A percentile compares a stretch with the other conserved stretches of the same genome.
Evolutionary conservation across 2,888 invertebrate genomes (phyloP).

Genomic region (Lamellibrachia columna): DNA sequence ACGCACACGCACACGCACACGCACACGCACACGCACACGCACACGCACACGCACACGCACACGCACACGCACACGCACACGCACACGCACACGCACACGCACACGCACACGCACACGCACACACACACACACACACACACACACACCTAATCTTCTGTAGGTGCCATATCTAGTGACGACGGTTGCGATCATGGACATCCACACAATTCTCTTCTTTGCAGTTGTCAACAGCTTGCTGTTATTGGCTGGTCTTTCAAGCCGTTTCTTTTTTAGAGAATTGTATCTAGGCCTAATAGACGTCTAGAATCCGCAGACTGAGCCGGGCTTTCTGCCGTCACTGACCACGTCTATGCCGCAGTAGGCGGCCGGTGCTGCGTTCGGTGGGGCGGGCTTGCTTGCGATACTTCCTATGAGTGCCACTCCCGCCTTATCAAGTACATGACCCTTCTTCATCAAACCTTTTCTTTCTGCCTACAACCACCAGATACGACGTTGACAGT

Average conservation of each 20-base stretch:
- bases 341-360: conserved; percentile 48
- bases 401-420: neutral
- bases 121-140: neutral
- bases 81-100: neutral
- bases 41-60: neutral
- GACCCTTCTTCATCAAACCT: conserved; percentile 34
- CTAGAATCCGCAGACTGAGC: conserved; percentile 52
- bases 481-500: conserved; percentile 27
- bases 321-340: conserved; percentile 56
- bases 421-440: conserved; percentile 3
- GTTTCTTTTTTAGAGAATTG: too few relatives aligned
- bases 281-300: neutral
- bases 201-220: too few relatives aligned
- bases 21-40: neutral
- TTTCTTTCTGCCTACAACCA: neutral
- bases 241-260: too few relatives aligned
- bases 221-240: too few relatives aligned
- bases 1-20: too few relatives aligned
- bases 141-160: too few relatives aligned
- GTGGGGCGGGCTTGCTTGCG: neutral
- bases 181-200: too few relatives aligned
- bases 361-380: neutral
- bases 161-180: too few relatives aligned
- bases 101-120: neutral
- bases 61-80: too few relatives aligned